Evolutionary conservation across 2,797 vertebrate species (phyloP).

Genomic region (Chaetophractus vellerosus): DNA sequence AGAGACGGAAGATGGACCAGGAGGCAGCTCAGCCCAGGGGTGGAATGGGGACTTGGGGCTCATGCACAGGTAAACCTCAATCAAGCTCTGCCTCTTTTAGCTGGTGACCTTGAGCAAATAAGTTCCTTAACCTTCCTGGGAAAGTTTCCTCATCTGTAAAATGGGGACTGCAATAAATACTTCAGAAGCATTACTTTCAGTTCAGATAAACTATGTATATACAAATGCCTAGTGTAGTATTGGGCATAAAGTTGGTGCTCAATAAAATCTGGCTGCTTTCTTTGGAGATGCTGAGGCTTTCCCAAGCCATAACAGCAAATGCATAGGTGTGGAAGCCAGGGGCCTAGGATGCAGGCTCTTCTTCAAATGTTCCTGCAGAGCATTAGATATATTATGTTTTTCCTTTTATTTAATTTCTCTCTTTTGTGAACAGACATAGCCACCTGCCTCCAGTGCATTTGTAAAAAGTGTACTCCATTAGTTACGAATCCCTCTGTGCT

Average conservation of each 20-base stretch:
- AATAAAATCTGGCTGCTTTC: neutral
- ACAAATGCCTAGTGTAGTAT: neutral
- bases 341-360: neutral
- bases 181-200: neutral
- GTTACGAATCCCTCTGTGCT: neutral
- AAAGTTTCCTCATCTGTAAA: constrained; percentile 55
- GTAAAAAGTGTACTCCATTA: neutral
- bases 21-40: neutral
- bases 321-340: neutral
- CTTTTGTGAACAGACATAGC: neutral
- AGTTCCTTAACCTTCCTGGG: neutral
- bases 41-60: neutral
- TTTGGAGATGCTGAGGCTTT: neutral
- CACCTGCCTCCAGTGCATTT: neutral
- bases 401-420: constrained; percentile 42
- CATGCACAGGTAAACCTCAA: neutral
- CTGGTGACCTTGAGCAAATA: neutral
- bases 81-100: constrained; percentile 18
- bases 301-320: neutral
- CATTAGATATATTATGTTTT: neutral
- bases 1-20: neutral
- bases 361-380: neutral
- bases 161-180: neutral
- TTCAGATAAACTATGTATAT: neutral
- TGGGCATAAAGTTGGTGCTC: neutral